These are phyloP conservation scores for Channallabes apus DNA, from an alignment of 2,797 vertebrate genomes.

Conservation along the genomic window DNA sequence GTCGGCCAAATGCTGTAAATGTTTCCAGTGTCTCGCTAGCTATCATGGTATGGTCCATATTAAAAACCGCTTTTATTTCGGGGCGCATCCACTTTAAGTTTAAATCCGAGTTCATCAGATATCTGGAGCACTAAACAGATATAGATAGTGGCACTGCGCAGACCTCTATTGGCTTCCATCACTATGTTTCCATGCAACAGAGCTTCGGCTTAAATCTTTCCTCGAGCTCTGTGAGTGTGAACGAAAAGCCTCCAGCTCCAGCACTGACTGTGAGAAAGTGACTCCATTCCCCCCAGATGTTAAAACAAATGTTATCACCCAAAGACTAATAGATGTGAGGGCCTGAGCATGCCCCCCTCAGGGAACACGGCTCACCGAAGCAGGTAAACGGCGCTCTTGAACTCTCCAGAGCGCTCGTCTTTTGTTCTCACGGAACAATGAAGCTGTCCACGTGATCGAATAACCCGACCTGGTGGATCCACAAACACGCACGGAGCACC, in stretches of 20 bases:
- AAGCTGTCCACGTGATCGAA: slow-evolving; percentile 71
- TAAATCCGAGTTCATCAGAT: background rate
- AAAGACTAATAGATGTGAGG: slow-evolving; percentile 73
- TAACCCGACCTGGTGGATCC: slow-evolving; percentile 51
- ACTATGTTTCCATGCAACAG: background rate
- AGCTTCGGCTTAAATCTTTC: background rate
- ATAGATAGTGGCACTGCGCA: background rate
- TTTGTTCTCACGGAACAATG: slow-evolving; percentile 74
- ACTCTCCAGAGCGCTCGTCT: slow-evolving; percentile 67
- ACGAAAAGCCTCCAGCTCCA: slow-evolving; percentile 1
- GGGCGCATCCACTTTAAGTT: background rate
- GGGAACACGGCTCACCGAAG: slow-evolving; percentile 63
- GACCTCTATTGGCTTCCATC: background rate
- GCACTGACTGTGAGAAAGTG: slow-evolving; percentile 61
- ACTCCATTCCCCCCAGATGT: slow-evolving; percentile 47
- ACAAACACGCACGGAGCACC: slow-evolving; percentile 44
- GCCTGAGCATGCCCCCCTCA: slow-evolving; percentile 50
- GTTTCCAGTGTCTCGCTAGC: background rate
- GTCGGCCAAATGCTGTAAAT: too few species aligned
- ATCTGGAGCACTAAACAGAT: background rate
- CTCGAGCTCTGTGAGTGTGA: background rate
- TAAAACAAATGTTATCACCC: slow-evolving; percentile 70
- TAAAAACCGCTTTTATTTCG: background rate
- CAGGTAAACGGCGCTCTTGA: slow-evolving; percentile 71
- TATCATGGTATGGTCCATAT: background rate